Evolutionary conservation across 2,797 vertebrate species (phyloP).

Genomic region (Pangasius sanitwongsei): DNA sequence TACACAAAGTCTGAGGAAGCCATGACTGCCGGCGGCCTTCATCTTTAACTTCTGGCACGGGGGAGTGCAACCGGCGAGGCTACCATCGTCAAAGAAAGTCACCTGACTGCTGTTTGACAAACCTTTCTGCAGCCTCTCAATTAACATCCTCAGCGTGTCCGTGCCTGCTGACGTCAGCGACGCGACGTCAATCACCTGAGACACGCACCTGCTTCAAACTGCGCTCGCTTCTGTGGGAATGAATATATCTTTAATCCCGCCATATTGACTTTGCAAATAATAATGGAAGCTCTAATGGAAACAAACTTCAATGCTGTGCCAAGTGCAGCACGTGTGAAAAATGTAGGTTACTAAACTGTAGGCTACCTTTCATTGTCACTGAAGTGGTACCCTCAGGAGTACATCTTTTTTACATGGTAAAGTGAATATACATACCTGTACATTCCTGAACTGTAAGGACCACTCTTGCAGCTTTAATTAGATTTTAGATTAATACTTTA

Average conservation of each 20-base stretch:
- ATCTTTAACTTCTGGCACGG: conserved; percentile 71
- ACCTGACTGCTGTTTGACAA: conserved; percentile 47
- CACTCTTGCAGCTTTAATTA: background rate
- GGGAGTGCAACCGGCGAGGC: conserved; percentile 67
- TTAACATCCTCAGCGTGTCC: conserved; percentile 13
- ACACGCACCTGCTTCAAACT: background rate
- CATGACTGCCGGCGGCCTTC: conserved; percentile 63
- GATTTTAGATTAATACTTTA: background rate
- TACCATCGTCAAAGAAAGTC: conserved; percentile 67
- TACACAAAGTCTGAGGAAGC: conserved; percentile 56
- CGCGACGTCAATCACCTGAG: conserved; percentile 18
- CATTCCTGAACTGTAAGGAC: background rate
- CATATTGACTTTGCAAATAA: background rate
- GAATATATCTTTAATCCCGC: background rate
- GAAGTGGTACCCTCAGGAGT: background rate
- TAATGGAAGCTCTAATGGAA: background rate
- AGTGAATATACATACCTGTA: background rate
- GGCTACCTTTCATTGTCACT: background rate
- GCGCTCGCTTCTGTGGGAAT: background rate
- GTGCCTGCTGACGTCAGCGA: conserved; percentile 30
- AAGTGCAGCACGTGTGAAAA: background rate
- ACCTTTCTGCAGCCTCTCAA: conserved; percentile 9
- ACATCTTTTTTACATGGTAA: background rate
- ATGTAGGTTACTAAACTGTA: background rate
- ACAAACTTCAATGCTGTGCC: background rate